Percentiles rank a stretch among this genome's conserved stretches.
Conservation (phyloP, 2,113 vertebrate genomes). For the Tyrannus savana region DNA sequence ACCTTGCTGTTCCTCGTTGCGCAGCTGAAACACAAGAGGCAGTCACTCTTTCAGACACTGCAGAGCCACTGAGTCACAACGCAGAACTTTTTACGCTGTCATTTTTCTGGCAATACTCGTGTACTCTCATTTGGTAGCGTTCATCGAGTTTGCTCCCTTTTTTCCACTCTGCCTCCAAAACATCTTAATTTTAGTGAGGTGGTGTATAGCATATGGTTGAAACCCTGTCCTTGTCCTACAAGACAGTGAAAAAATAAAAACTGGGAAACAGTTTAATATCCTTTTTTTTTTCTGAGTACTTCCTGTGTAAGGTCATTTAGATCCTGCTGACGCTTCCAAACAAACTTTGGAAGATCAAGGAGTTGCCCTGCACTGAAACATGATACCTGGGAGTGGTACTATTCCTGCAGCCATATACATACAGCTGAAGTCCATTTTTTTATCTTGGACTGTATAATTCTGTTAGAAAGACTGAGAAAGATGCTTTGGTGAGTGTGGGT, state of each 20-base stretch:
- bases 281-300: not conserved
- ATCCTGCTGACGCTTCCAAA: not conserved
- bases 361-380: not conserved
- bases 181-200: not conserved
- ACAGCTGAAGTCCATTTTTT: not conserved
- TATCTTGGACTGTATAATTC: not conserved
- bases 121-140: not conserved
- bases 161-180: not conserved
- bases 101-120: not conserved
- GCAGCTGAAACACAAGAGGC: not conserved
- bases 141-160: not conserved
- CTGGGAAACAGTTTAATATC: not conserved
- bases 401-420: not conserved
- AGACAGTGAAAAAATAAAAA: not conserved
- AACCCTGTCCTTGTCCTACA: not conserved
- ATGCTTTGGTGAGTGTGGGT: not conserved
- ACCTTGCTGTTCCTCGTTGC: not conserved
- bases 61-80: not conserved
- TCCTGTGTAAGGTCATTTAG: not conserved
- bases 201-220: not conserved
- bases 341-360: not conserved
- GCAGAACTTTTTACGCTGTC: rapidly evolving
- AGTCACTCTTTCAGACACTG: not conserved
- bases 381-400: not conserved
- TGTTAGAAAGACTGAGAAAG: not conserved